Evolutionary conservation across 2,113 vertebrate species (phyloP).

Genomic region (Manacus vitellinus): DNA sequence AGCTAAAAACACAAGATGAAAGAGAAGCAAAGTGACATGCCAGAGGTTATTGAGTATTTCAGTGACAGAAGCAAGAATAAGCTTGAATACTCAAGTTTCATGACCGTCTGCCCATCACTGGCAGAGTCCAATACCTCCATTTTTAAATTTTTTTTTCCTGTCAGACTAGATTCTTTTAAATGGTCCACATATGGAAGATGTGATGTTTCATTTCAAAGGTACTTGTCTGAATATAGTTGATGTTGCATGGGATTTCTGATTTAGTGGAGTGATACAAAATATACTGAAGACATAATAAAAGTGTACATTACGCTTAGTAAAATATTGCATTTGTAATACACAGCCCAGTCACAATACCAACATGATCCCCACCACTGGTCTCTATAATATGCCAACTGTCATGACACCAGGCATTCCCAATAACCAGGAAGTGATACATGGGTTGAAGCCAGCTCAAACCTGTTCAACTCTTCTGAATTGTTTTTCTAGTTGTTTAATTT

Average conservation of each 20-base stretch:
- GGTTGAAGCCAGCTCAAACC: neutral
- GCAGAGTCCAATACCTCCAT: neutral
- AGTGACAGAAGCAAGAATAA: neutral
- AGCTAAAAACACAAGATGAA: neutral
- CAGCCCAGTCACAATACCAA: neutral
- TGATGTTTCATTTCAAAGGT: neutral
- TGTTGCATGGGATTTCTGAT: neutral
- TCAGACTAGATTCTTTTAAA: neutral
- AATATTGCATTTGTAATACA: neutral
- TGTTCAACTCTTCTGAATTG: neutral
- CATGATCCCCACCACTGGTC: neutral
- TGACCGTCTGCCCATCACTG: neutral
- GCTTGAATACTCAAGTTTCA: neutral
- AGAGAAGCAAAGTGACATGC: neutral
- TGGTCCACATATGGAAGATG: accelerated
- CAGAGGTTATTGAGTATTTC: neutral
- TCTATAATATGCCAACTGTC: neutral
- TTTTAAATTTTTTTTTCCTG: neutral
- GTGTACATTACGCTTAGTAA: neutral
- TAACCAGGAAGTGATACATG: neutral
- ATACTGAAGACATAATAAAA: neutral
- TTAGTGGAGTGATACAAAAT: neutral
- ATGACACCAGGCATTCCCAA: neutral
- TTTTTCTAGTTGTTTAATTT: neutral
- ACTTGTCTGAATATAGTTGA: neutral